These are phyloP conservation scores for Phalacrocorax brasilianus DNA, from an alignment of 2,113 vertebrate genomes.

Conservation along the genomic window DNA sequence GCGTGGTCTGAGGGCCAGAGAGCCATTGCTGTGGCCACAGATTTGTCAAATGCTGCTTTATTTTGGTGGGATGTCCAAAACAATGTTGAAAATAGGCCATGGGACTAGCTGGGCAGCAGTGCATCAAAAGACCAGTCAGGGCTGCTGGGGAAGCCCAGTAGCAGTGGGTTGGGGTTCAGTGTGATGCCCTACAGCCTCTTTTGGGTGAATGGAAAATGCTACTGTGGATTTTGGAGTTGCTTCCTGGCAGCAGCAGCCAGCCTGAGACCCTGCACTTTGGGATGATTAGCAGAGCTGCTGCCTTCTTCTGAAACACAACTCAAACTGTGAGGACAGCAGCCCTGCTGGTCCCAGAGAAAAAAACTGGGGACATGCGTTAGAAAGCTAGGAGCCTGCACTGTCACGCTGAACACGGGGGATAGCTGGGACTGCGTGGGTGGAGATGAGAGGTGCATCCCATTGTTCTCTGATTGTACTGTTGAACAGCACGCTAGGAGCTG, in stretches of 20 bases:
- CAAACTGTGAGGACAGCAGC: not conserved
- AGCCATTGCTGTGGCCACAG: not conserved
- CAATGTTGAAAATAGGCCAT: not conserved
- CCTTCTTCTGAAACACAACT: not conserved
- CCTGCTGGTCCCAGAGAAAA: not conserved
- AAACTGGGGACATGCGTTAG: not conserved
- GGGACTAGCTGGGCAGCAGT: not conserved
- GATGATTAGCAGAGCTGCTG: not conserved
- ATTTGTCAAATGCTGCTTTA: not conserved
- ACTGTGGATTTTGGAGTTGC: not conserved
- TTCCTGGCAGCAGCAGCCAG: not conserved
- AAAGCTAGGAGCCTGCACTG: not conserved
- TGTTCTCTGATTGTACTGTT: not conserved
- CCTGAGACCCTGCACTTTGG: not conserved
- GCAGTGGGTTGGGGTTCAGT: not conserved
- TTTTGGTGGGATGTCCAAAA: not conserved
- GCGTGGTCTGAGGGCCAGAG: not conserved
- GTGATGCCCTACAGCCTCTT: not conserved
- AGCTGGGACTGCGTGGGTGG: not conserved
- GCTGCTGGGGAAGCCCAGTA: not conserved
- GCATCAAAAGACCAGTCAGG: not conserved
- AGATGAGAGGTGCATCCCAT: not conserved
- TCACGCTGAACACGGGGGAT: fast-evolving
- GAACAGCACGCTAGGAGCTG: not conserved
- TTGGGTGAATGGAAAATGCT: not conserved